Evolutionary conservation across 2,113 vertebrate species (phyloP).

Genomic region (Lampris megalopsis): DNA sequence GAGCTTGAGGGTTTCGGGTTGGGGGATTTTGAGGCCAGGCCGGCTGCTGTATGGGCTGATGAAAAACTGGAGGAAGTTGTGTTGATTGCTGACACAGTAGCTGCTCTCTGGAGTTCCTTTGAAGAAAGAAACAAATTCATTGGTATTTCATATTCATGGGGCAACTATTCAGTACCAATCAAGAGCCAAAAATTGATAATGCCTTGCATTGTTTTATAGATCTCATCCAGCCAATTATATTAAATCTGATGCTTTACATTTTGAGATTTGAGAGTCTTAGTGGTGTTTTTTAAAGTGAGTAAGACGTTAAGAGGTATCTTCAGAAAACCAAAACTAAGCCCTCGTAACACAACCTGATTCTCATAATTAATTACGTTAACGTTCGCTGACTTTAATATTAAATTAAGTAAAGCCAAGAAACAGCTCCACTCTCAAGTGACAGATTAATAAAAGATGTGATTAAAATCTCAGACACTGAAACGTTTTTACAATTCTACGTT

Average conservation of each 20-base stretch:
- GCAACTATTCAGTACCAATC: slow-evolving; percentile 8
- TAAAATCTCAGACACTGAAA: slow-evolving; percentile 51
- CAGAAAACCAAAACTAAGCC: slow-evolving; percentile 51
- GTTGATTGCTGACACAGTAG: slow-evolving; percentile 54
- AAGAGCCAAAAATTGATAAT: background rate
- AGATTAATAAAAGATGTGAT: slow-evolving; percentile 60
- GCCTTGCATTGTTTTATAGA: background rate
- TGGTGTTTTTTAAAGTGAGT: slow-evolving; percentile 32
- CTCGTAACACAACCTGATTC: slow-evolving; percentile 40
- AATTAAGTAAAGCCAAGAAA: slow-evolving; percentile 43
- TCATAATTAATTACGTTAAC: slow-evolving; percentile 48
- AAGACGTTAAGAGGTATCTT: slow-evolving; percentile 2
- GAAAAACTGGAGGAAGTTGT: slow-evolving; percentile 28
- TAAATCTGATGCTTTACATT: slow-evolving; percentile 29
- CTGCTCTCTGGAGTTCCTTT: slow-evolving; percentile 56
- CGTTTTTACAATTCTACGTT: slow-evolving; percentile 45
- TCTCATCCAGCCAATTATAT: slow-evolving; percentile 32
- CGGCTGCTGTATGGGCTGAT: background rate
- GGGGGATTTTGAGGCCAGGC: background rate
- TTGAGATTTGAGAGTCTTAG: background rate
- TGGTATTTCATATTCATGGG: background rate
- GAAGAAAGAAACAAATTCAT: slow-evolving; percentile 37
- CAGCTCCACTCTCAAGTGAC: slow-evolving; percentile 49
- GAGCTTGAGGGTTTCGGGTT: slow-evolving; percentile 10
- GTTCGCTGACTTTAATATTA: slow-evolving; percentile 37